Conservation (phyloP, 2,888 invertebrate species). For the Himalopsyche anomala region DNA sequence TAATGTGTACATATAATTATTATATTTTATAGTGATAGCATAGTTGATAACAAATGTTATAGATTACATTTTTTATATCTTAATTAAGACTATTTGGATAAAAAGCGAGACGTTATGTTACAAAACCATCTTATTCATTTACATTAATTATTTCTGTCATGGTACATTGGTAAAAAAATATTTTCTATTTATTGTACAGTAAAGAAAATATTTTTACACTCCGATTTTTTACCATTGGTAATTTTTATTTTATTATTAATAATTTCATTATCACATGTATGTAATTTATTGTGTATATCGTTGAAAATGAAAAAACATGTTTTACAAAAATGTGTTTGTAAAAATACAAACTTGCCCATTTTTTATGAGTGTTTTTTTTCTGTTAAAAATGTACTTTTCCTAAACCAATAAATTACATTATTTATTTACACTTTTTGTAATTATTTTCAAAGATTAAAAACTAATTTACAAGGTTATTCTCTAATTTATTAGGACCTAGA, state of each 20-base stretch:
- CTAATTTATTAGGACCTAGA: too few species aligned
- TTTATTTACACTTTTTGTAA: constrained; percentile 45
- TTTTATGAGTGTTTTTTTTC: constrained; percentile 43
- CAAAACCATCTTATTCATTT: constrained; percentile 17
- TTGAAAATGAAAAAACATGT: neutral
- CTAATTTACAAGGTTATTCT: too few species aligned
- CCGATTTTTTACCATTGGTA: constrained; percentile 5
- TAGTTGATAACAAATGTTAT: constrained; percentile 31
- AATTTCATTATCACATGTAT: neutral
- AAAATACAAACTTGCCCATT: constrained; percentile 36
- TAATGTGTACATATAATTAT: constrained; percentile 23
- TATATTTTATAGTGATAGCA: constrained; percentile 32
- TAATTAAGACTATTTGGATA: constrained; percentile 31
- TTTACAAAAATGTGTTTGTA: neutral
- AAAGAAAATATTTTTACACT: neutral
- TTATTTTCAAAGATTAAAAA: neutral
- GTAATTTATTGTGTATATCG: constrained; percentile 8
- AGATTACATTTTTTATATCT: constrained; percentile 37
- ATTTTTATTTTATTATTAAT: neutral
- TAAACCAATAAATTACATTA: constrained; percentile 54
- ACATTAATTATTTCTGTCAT: neutral
- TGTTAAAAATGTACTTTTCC: constrained; percentile 46
- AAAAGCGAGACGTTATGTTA: constrained; percentile 2
- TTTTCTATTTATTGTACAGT: neutral
- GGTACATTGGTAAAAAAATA: constrained; percentile 6